Conservation (phyloP, 2,888 invertebrate species). For the Cheilosia grossa region DNA sequence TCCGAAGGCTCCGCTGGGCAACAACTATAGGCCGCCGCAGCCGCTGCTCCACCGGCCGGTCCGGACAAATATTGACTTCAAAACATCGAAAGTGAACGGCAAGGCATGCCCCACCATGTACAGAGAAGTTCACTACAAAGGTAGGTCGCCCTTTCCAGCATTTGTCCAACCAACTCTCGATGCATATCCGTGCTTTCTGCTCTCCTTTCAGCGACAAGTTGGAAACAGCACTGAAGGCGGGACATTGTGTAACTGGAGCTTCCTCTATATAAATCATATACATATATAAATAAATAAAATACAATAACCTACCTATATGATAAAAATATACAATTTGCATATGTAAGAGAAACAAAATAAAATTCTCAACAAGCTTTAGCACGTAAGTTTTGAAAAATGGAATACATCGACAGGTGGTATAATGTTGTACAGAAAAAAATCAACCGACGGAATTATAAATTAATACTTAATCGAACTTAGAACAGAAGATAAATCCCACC, state of each 20-base stretch:
- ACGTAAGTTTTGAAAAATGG: conserved; percentile 31
- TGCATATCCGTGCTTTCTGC: conserved; percentile 2
- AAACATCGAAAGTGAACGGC: conserved; percentile 89
- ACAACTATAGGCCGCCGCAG: conserved; percentile 97
- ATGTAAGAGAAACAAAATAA: conserved; percentile 21
- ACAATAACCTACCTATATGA: conserved; percentile 66
- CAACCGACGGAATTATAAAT: neutral
- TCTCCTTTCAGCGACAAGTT: conserved; percentile 89
- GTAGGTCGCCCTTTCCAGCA: conserved; percentile 82
- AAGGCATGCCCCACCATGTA: conserved; percentile 96
- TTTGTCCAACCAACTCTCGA: neutral
- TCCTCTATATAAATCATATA: conserved; percentile 69
- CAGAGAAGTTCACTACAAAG: conserved; percentile 96
- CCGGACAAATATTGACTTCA: conserved; percentile 98
- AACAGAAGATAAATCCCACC: conserved; percentile 57
- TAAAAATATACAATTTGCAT: conserved; percentile 60
- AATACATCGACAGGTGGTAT: conserved; percentile 32
- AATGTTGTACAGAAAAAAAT: conserved; percentile 45
- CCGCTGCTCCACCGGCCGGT: conserved; percentile 96
- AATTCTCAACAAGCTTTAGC: conserved; percentile 51
- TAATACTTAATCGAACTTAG: conserved; percentile 11
- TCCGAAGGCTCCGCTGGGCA: conserved; percentile 95
- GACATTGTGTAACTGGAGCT: conserved; percentile 70
- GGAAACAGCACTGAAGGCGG: conserved; percentile 89
- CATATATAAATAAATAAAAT: conserved; percentile 41